These are phyloP conservation scores for Fregata magnificens DNA, from an alignment of 2,113 vertebrate genomes.

Conservation along the genomic window DNA sequence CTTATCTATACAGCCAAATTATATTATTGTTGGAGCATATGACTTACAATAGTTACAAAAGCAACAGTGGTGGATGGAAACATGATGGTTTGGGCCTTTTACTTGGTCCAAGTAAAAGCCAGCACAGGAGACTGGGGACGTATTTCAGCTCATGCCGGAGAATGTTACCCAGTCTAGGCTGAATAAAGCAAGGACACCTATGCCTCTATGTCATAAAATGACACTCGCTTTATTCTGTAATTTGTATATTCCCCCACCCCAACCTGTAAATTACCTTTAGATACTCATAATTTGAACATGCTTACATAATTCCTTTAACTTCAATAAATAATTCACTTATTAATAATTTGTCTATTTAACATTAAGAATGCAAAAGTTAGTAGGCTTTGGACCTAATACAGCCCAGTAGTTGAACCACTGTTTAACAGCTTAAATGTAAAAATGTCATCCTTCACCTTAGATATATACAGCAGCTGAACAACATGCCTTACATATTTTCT, in stretches of 20 bases:
- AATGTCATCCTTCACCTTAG: background rate
- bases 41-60: background rate
- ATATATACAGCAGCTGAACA: background rate
- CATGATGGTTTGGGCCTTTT: background rate
- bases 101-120: background rate
- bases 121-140: background rate
- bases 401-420: background rate
- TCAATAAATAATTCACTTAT: background rate
- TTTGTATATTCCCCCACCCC: no score
- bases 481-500: fast-evolving
- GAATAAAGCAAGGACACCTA: background rate
- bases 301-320: background rate
- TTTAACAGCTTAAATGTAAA: background rate
- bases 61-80: background rate
- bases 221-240: background rate
- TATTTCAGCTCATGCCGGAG: background rate
- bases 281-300: background rate
- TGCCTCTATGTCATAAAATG: fast-evolving
- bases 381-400: background rate
- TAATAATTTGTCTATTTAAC: background rate
- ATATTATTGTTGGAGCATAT: background rate
- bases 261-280: background rate
- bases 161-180: background rate
- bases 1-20: background rate
- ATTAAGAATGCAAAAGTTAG: background rate